Percentiles rank a stretch among this genome's conserved stretches.
phyloP scores from a whole-genome alignment of 2,113 vertebrate species.

The Choloepus hoffmanni region DNA sequence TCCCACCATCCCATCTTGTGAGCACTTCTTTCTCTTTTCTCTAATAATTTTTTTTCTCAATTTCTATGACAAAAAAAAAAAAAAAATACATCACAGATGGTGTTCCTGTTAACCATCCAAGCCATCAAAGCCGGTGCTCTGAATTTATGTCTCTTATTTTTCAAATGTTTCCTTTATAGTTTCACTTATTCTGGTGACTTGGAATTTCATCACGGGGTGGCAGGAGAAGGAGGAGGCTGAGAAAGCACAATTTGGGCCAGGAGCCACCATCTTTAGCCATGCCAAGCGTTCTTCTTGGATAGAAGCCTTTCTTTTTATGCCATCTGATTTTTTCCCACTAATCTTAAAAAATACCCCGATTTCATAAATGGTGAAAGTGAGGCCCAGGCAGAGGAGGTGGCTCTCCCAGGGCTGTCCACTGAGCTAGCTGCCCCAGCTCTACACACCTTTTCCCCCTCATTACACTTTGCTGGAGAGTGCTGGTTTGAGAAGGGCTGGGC shows the following conservation, averaged over 20 bases:
- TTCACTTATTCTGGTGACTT: background rate
- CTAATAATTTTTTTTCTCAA: background rate
- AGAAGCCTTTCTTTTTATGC: background rate
- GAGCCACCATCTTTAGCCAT: background rate
- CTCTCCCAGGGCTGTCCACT: background rate
- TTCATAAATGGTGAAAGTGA: background rate
- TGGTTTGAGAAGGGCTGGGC: background rate
- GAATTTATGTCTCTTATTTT: background rate
- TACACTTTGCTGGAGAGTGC: too few relatives aligned
- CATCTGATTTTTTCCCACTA: background rate
- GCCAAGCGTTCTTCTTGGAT: background rate
- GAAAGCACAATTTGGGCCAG: background rate
- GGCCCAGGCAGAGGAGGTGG: background rate
- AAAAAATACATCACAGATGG: background rate
- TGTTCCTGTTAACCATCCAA: background rate
- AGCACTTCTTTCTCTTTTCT: background rate
- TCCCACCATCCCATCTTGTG: background rate
- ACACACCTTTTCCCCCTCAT: background rate
- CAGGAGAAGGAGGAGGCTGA: background rate
- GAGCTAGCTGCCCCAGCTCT: accelerated
- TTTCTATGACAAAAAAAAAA: background rate
- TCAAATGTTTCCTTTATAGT: background rate
- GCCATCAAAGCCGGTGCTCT: background rate
- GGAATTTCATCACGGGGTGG: background rate
- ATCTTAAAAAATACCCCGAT: background rate